Conservation (phyloP, 2,113 vertebrate species). For the Anarhynchus alexandrinus region DNA sequence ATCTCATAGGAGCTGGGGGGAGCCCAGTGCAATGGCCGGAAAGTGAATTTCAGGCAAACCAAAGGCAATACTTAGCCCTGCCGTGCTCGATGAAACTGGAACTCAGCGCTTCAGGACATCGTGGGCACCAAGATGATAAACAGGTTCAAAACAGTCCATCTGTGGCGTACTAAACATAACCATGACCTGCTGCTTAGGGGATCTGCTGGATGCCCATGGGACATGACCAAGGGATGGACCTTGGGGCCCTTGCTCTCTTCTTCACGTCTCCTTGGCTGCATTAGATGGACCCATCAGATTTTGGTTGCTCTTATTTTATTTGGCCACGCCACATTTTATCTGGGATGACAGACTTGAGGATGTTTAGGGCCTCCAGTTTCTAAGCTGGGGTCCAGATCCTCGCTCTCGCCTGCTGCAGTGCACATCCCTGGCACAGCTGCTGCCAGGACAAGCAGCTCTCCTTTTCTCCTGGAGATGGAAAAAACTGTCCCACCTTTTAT, state of each 20-base stretch:
- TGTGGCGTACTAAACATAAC: neutral
- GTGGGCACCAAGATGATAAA: rapidly evolving
- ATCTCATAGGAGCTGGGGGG: neutral
- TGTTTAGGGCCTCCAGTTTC: neutral
- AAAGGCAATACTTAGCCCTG: neutral
- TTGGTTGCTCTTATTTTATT: rapidly evolving
- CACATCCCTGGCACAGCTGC: neutral
- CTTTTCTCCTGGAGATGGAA: neutral
- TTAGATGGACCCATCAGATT: neutral
- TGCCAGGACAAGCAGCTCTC: neutral
- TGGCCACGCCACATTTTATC: no score
- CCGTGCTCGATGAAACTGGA: neutral
- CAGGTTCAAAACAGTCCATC: no score
- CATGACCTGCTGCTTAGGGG: neutral
- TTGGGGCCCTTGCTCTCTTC: neutral
- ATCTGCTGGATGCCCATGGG: neutral
- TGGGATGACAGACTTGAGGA: neutral
- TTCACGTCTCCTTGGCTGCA: neutral
- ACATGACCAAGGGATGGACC: neutral
- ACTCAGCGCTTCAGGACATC: neutral
- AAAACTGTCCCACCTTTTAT: neutral
- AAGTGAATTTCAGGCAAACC: neutral
- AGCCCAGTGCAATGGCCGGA: neutral
- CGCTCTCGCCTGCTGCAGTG: rapidly evolving
- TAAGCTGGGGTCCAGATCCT: no score